These are phyloP conservation scores for Emmelina monodactyla DNA, from an alignment of 2,888 invertebrate species.

Conservation along the genomic window DNA sequence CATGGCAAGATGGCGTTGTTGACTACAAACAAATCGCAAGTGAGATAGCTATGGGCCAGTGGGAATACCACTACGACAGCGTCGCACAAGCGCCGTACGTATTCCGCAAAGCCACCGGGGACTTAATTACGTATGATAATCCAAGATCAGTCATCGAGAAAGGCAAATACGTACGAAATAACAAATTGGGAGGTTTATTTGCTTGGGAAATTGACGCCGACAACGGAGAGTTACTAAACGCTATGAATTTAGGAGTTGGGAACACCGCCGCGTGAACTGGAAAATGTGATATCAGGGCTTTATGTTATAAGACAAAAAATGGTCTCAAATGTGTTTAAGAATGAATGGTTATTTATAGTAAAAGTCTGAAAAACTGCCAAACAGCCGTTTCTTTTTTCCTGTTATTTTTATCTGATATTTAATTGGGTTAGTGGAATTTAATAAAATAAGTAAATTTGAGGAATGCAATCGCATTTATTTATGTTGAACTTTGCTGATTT, in stretches of 20 bases:
- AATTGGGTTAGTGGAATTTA: too few species aligned
- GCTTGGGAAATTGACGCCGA: constrained; percentile 60
- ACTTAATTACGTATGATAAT: constrained; percentile 52
- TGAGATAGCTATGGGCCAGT: constrained; percentile 45
- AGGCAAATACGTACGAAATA: constrained; percentile 54
- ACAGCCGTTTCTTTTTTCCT: too few species aligned
- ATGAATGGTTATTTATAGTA: constrained; percentile 1
- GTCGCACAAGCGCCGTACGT: constrained; percentile 56
- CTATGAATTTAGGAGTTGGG: constrained; percentile 56
- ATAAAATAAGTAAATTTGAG: too few species aligned
- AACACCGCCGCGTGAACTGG: constrained; percentile 29
- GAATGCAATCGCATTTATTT: too few species aligned
- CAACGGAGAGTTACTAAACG: constrained; percentile 53
- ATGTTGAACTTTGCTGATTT: too few species aligned
- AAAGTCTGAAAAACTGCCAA: neutral
- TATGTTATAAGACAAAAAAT: neutral
- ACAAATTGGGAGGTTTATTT: constrained; percentile 52
- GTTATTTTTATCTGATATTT: too few species aligned
- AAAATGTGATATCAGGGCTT: neutral
- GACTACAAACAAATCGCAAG: constrained; percentile 55
- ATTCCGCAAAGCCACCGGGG: constrained; percentile 48
- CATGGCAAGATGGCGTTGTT: constrained; percentile 59
- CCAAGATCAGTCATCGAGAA: constrained; percentile 54
- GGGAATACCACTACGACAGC: constrained; percentile 54
- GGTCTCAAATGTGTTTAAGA: neutral